Evolutionary conservation across 2,113 vertebrate species (phyloP), one percentile per base, ranked within the genome.

Genomic region (Himantopus leucocephalus): DNA sequence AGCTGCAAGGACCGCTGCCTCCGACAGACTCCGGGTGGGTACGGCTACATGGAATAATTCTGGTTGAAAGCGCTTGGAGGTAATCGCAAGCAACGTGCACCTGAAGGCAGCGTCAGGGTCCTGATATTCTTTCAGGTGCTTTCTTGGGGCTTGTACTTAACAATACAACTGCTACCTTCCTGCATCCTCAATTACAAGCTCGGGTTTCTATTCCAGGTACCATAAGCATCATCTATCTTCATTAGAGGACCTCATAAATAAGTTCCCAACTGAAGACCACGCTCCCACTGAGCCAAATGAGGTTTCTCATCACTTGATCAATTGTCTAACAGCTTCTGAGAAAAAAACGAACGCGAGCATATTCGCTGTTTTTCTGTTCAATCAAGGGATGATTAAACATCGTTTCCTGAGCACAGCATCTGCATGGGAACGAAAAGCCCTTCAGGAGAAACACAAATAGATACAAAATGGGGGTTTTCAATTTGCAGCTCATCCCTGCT

Each of bases 181-280:
- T 52, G 70, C 64, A 15, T 8, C 16, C 78, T 47, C 66, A 47
- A 55, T 73, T 39, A 67, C 64, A 59, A 85, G 64, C 70, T 62
- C 53, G 72, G 48, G 45, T 85, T 77, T 50, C 74, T 52, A 30
- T 81, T 48, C 83, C 70, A 72, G 70, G 88, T 84, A 91, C 89
- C 88, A 85, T 6, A 84, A 87, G 68, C 77, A 50, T 88, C 60
- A 60, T 81, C 66, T 81, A 12, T 95, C 89, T 92, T 85, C 94
- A 92, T 94, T 92, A 92, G 32, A 73, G 55, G 64, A 88, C 82
- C 82, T 96, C 89, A 85, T 59, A 88, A 95, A 88, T 35, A 85
- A 92, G 63, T 64, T 64, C 87, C 93, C 89, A 80, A 64, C 68
- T 48, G 45, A 81, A 88, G 85, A 55, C 68, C 63, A 64, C 1